A percentile compares a stretch with the other conserved stretches of the same genome.
Conservation (phyloP, 2,888 invertebrate species). For the Sminthurinus aureus region DNA sequence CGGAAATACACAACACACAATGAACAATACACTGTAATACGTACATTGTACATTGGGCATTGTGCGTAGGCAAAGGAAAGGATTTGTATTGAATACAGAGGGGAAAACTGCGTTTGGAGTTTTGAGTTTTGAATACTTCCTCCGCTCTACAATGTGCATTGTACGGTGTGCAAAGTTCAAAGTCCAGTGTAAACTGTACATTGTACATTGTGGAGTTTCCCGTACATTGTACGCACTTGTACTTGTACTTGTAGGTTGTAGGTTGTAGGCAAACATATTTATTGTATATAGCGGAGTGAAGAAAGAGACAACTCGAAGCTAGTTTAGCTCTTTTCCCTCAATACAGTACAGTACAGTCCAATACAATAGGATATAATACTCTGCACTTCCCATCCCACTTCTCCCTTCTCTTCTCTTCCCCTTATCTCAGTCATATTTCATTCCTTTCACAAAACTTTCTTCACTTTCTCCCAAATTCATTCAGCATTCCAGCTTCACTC, state of each 20-base stretch:
- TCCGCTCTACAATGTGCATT: background rate
- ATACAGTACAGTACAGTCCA: too few relatives aligned
- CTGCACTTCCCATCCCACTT: background rate
- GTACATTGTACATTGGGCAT: too few relatives aligned
- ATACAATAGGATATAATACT: too few relatives aligned
- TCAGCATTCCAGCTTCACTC: background rate
- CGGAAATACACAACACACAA: too few relatives aligned
- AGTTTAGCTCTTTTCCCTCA: background rate
- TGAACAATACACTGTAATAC: too few relatives aligned
- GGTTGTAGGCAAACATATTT: background rate
- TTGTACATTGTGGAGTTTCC: background rate
- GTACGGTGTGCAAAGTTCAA: background rate
- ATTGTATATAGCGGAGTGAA: background rate
- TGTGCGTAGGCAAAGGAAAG: too few relatives aligned
- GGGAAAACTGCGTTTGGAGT: too few relatives aligned
- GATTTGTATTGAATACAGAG: too few relatives aligned
- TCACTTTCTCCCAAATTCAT: background rate
- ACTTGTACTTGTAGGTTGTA: too few relatives aligned
- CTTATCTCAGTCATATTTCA: conserved; percentile 39
- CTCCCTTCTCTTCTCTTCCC: conserved; percentile 12
- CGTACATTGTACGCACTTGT: background rate
- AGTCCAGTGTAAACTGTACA: background rate
- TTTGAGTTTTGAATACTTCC: background rate
- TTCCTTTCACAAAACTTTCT: conserved; percentile 36
- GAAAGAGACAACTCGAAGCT: background rate